A percentile compares a stretch with the other conserved stretches of the same genome.
Evolutionary conservation across 92 coral and sea anemone species (phyloP).

Genomic region (Metridium senile): DNA sequence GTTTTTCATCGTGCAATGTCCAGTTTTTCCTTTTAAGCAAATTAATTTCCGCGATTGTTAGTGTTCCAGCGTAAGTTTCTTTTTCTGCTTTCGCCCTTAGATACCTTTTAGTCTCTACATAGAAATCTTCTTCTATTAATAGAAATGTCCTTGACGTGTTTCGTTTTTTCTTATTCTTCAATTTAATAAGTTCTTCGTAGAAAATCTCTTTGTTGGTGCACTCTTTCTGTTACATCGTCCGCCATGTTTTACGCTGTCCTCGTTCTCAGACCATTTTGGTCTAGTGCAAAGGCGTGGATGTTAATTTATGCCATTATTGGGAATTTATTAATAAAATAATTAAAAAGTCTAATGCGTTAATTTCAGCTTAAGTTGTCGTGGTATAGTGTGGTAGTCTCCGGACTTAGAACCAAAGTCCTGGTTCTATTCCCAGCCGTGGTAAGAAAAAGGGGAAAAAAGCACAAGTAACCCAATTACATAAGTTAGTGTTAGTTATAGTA

Average conservation of each 20-base stretch:
- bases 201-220: not conserved
- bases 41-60: slow-evolving; percentile 15
- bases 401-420: too few species aligned
- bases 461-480: too few species aligned
- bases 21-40: slow-evolving; percentile 28
- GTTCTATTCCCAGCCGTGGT: too few species aligned
- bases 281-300: too few species aligned
- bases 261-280: not conserved
- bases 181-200: slow-evolving; percentile 15
- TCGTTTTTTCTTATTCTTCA: slow-evolving; percentile 38
- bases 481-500: too few species aligned
- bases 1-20: slow-evolving; percentile 28
- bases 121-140: slow-evolving; percentile 43
- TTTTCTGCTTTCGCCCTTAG: slow-evolving; percentile 26
- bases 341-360: too few species aligned
- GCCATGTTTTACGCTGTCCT: not conserved
- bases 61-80: slow-evolving; percentile 15
- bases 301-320: too few species aligned
- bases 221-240: not conserved
- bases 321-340: too few species aligned
- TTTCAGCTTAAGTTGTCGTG: too few species aligned
- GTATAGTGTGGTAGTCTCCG: too few species aligned
- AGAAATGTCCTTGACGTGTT: slow-evolving; percentile 24
- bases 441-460: too few species aligned
- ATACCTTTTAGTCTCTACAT: slow-evolving; percentile 34